Evolutionary conservation across 2,113 vertebrate species (phyloP), one percentile per base, ranked within the genome.

Genomic region (Pelecanus crispus): DNA sequence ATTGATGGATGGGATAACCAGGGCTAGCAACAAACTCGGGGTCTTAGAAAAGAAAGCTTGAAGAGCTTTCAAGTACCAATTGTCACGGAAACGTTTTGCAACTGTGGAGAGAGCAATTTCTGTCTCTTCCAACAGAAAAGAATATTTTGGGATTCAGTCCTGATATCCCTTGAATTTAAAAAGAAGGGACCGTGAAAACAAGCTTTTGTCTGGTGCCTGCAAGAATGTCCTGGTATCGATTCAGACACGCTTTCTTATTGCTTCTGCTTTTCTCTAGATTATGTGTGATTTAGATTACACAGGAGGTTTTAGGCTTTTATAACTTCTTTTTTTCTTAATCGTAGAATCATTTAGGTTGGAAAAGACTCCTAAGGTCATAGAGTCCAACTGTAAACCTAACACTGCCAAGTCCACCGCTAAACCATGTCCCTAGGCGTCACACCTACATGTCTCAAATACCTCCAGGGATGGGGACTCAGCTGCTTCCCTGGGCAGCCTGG

Each of bases 361-460:
- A 72, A 77, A 78, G 42, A 36, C 13, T 8, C 5, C 66, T 77
- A 36, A 77, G 49, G 13, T 84, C 17, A 20, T 29, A 1, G 3
- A 53, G 56, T 40, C 20, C 49, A 44, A 22, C 11, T 2, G 1
- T 45, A 18, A 91, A 63, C 22, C 17, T 28, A 20, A 1, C 34
- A 26, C 25, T 50, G 53, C 32, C 17, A 38, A 18, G 19, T 38
- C 77, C 16, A 44, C 12, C 31, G 9, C 36, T 52, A 52, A 81
- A 56, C 40, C 29, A 2, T 29, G 4, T 81, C 40, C 11, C 42
- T 7, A 10, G 22, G 38, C 10, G 4, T 31, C 50, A 32, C 36
- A 7, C 20, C 42, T 61, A 3, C 25, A 5, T 0, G 0, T 38
- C 44, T 63, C n/a, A 31, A 68, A 42, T 8, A 10, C 24, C 32